Conservation (phyloP, 2,113 vertebrate species). For the Rhinoderma darwinii region DNA sequence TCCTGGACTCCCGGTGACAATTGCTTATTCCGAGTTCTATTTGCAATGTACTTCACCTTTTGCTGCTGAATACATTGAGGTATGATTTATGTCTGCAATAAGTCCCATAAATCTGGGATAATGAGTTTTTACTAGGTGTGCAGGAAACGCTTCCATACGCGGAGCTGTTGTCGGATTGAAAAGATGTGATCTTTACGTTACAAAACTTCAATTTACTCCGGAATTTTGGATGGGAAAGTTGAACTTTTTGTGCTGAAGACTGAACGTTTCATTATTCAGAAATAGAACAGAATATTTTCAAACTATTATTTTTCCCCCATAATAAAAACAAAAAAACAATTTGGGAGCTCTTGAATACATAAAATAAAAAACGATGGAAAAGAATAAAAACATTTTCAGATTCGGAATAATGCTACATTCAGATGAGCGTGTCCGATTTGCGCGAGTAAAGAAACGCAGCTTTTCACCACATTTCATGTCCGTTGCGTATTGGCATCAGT, state of each 20-base stretch:
- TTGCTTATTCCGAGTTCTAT: background rate
- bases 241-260: background rate
- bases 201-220: conserved; percentile 41
- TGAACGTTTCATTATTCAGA: background rate
- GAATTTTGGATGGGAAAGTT: background rate
- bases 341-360: too few species aligned
- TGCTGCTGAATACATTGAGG: conserved; percentile 25
- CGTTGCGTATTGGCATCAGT: too few species aligned
- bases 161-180: conserved; percentile 35
- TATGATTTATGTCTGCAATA: conserved; percentile 44
- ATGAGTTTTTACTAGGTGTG: conserved; percentile 41
- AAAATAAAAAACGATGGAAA: too few species aligned
- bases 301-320: background rate
- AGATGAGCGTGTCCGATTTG: too few species aligned
- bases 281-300: background rate
- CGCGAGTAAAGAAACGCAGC: too few species aligned
- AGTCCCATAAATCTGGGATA: conserved; percentile 41
- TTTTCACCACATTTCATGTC: too few species aligned
- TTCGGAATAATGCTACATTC: too few species aligned
- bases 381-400: too few species aligned
- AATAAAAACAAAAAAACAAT: too few species aligned
- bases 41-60: conserved; percentile 16
- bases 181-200: conserved; percentile 44
- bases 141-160: conserved; percentile 26
- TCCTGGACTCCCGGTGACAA: conserved; percentile 1